Percentiles rank a stretch among this genome's conserved stretches.
Conservation (phyloP, 2,888 invertebrate genomes). For the Galerucella nymphaeae region DNA sequence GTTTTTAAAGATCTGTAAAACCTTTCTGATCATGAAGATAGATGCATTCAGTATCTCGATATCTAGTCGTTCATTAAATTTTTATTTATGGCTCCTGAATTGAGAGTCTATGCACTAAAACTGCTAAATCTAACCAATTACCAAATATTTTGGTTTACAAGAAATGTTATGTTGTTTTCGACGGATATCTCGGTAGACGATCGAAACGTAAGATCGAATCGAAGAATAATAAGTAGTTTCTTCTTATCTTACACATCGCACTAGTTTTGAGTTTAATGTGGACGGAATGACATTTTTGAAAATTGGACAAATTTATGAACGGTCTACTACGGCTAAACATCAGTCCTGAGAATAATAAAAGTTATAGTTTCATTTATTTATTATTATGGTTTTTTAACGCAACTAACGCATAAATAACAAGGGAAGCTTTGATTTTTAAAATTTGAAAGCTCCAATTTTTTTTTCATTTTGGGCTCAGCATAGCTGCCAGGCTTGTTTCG, state of each 20-base stretch:
- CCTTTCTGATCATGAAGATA: constrained; percentile 32
- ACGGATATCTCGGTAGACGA: constrained; percentile 16
- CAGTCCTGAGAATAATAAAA: neutral
- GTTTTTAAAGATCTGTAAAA: constrained; percentile 33
- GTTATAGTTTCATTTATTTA: neutral
- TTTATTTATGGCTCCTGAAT: constrained; percentile 34
- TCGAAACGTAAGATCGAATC: constrained; percentile 21
- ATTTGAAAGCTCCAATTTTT: too few species aligned
- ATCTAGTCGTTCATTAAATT: constrained; percentile 31
- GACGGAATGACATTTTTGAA: constrained; percentile 12
- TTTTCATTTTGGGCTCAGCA: too few species aligned
- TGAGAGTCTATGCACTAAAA: constrained; percentile 30
- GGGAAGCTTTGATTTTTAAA: too few species aligned
- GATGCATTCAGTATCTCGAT: constrained; percentile 21
- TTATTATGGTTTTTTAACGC: neutral
- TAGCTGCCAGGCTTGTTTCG: too few species aligned
- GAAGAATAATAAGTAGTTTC: constrained; percentile 26
- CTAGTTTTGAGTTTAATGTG: constrained; percentile 19
- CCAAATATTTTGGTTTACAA: constrained; percentile 38
- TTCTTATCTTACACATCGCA: constrained; percentile 24
- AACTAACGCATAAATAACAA: neutral
- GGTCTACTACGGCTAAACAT: neutral
- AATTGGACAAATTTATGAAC: constrained; percentile 13
- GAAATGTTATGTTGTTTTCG: constrained; percentile 23
- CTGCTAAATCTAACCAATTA: constrained; percentile 44